phyloP scores from a whole-genome alignment of 2,113 vertebrate species.

The Micromys minutus region DNA sequence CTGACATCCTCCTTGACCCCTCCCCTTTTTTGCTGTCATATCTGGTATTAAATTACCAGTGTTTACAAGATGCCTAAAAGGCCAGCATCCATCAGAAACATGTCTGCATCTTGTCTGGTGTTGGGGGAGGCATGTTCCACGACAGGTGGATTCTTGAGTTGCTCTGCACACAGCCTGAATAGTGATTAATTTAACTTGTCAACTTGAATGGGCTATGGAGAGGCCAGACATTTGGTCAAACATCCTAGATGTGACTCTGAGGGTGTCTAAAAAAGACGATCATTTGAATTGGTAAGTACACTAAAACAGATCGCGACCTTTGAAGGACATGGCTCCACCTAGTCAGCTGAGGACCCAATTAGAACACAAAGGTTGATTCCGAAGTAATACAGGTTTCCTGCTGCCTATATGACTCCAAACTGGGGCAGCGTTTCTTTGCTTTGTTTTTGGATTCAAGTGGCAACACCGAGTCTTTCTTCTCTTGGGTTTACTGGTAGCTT shows the following conservation, averaged over 20 bases:
- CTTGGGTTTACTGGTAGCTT: background rate
- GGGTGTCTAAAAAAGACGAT: background rate
- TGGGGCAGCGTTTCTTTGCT: fast-evolving
- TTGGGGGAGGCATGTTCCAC: background rate
- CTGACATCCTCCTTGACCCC: background rate
- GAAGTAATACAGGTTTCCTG: background rate
- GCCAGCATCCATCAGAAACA: background rate
- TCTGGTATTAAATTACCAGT: background rate
- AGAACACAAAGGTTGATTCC: background rate
- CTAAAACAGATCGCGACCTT: background rate
- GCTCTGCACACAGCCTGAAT: background rate
- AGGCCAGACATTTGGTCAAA: background rate
- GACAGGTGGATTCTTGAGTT: background rate
- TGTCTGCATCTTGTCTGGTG: background rate
- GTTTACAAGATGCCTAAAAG: background rate
- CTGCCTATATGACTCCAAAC: background rate
- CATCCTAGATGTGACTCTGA: background rate
- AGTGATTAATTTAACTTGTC: background rate
- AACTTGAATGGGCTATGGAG: background rate
- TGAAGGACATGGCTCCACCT: background rate
- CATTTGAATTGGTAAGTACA: background rate
- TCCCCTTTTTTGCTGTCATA: constrained; percentile 1
- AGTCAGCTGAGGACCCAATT: background rate
- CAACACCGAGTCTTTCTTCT: background rate
- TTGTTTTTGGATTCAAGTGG: background rate